Conservation (phyloP, 1,140 invertebrate genomes). For the Atopsyche davidsoni region DNA sequence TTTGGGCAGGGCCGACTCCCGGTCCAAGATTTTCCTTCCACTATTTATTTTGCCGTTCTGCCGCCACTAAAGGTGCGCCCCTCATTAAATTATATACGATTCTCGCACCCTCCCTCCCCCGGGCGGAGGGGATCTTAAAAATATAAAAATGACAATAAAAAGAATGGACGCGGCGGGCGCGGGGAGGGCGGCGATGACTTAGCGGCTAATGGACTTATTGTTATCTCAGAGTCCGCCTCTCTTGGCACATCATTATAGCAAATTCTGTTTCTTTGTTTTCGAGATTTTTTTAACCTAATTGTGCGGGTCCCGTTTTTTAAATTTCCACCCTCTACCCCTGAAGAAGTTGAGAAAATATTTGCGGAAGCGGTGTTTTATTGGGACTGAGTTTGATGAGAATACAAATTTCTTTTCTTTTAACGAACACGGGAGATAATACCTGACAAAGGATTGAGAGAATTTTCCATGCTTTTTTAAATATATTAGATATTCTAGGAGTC, state of each 20-base stretch:
- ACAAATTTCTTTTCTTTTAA: no score
- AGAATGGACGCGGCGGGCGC: slow-evolving; percentile 13
- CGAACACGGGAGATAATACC: no score
- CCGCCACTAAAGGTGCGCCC: slow-evolving; percentile 17
- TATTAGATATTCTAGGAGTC: no score
- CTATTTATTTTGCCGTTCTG: slow-evolving; percentile 18
- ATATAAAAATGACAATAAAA: slow-evolving; percentile 30
- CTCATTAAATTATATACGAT: slow-evolving; percentile 27
- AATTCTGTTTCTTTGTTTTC: slow-evolving; percentile 26
- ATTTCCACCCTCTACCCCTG: no score
- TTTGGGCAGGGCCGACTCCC: no score
- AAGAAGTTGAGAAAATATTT: no score
- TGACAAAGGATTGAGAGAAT: no score
- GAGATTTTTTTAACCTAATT: slow-evolving; percentile 29
- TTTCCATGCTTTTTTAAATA: no score
- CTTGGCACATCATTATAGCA: slow-evolving; percentile 23
- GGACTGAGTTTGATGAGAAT: no score
- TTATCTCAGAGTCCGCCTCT: slow-evolving; percentile 26
- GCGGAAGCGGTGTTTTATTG: no score
- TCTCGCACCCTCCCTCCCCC: slow-evolving; percentile 2
- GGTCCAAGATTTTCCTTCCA: slow-evolving; percentile 8
- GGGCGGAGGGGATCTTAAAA: slow-evolving; percentile 20
- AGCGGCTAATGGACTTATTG: slow-evolving; percentile 32
- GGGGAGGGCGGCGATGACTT: slow-evolving; percentile 25
- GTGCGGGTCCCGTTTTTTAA: slow-evolving; percentile 21